A percentile compares a stretch with the other conserved stretches of the same genome.
These are phyloP conservation scores for Teleiodes luculella DNA, from an alignment of 2,888 invertebrate genomes.

Conservation along the genomic window DNA sequence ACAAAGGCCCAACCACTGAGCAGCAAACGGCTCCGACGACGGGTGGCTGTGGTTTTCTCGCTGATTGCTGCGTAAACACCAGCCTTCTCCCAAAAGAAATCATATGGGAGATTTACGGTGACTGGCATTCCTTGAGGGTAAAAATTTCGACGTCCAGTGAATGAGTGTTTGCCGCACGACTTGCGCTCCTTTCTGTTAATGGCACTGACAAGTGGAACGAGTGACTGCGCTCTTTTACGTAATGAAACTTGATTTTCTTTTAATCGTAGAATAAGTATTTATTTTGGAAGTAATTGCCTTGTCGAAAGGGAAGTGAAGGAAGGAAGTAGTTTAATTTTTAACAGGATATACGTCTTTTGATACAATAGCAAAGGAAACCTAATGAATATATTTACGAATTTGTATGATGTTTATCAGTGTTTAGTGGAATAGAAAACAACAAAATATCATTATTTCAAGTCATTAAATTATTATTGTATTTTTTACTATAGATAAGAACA, in stretches of 20 bases:
- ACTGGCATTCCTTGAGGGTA: neutral
- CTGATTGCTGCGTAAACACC: neutral
- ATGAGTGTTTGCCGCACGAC: slow-evolving; percentile 2
- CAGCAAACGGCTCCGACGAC: slow-evolving; percentile 16
- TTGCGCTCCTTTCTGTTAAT: slow-evolving; percentile 20
- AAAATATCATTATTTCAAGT: no score
- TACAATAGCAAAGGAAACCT: no score
- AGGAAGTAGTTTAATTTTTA: no score
- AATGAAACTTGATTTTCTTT: slow-evolving; percentile 3
- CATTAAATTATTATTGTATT: no score
- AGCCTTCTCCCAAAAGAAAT: neutral
- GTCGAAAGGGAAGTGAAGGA: neutral
- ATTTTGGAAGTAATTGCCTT: slow-evolving; percentile 7
- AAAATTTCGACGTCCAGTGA: slow-evolving; percentile 5
- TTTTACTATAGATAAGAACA: no score
- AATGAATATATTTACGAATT: no score
- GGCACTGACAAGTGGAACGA: slow-evolving; percentile 26
- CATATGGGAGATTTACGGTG: neutral
- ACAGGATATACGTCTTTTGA: no score
- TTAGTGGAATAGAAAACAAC: no score
- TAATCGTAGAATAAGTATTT: slow-evolving; percentile 15
- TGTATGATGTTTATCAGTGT: no score
- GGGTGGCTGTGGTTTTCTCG: neutral
- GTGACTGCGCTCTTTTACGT: slow-evolving; percentile 22
- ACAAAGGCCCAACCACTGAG: slow-evolving; percentile 36